These are phyloP conservation scores for Strigamia maritima DNA, from an alignment of 2,888 invertebrate species.

Conservation along the genomic window DNA sequence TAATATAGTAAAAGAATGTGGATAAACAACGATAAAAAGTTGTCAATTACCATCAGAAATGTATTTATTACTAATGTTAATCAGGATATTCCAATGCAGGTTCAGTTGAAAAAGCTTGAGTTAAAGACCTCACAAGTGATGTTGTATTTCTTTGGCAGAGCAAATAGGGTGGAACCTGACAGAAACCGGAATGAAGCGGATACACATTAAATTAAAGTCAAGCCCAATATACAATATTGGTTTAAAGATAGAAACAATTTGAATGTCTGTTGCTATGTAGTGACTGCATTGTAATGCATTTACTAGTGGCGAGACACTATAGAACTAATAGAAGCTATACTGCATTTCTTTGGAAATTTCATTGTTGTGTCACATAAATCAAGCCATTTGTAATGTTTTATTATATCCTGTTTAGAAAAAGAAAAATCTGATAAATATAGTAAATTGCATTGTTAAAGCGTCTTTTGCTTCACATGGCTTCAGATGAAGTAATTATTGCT, in stretches of 20 bases:
- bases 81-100: background rate
- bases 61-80: background rate
- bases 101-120: background rate
- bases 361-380: too few species aligned
- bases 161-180: conserved; percentile 15
- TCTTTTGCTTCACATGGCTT: too few species aligned
- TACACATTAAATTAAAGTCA: background rate
- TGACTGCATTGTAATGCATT: background rate
- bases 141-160: background rate
- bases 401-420: too few species aligned
- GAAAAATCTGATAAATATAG: too few species aligned
- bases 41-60: background rate
- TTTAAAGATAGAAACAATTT: background rate
- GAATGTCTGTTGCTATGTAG: background rate
- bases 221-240: background rate
- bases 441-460: too few species aligned
- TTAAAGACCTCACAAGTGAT: background rate
- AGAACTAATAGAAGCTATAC: too few species aligned
- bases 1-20: background rate
- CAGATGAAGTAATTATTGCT: too few species aligned
- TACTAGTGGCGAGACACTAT: too few species aligned
- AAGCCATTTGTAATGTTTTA: too few species aligned
- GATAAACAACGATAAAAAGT: background rate
- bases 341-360: too few species aligned
- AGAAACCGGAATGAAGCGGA: conserved; percentile 15